Conservation (phyloP, 2,797 vertebrate species). For the Rhinoraja longicauda region DNA sequence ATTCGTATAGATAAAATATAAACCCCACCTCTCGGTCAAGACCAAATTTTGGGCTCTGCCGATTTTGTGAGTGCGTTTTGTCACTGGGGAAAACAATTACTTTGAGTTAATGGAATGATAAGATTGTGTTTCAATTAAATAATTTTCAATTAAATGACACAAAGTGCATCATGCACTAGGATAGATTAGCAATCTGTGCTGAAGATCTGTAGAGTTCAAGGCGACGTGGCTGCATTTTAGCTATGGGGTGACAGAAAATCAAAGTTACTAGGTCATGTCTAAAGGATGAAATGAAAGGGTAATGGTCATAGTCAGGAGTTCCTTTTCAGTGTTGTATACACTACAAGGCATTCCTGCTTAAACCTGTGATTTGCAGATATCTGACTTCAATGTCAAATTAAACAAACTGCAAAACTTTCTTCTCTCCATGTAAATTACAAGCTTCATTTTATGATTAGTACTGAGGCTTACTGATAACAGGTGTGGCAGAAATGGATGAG, state of each 20-base stretch:
- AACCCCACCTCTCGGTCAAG: background rate
- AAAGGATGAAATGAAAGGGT: background rate
- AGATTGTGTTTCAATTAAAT: background rate
- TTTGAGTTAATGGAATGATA: background rate
- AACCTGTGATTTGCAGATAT: slow-evolving; percentile 17
- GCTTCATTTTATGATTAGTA: background rate
- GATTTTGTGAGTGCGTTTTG: background rate
- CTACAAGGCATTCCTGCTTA: background rate
- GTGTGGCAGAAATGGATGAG: background rate
- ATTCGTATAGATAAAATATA: too few species aligned
- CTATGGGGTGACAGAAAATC: background rate
- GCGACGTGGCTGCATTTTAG: background rate
- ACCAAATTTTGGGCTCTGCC: background rate
- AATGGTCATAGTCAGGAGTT: background rate
- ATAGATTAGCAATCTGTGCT: background rate
- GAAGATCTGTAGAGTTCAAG: background rate
- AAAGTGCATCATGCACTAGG: background rate
- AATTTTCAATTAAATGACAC: background rate
- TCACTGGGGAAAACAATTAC: background rate
- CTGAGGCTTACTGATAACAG: background rate
- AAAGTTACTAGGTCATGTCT: background rate
- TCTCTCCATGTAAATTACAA: slow-evolving; percentile 4
- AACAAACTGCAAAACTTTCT: slow-evolving; percentile 34
- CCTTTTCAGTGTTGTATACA: background rate
- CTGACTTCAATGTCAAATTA: slow-evolving; percentile 37